Percentiles rank a stretch among this genome's conserved stretches.
Evolutionary conservation across 2,113 vertebrate species (phyloP).

Genomic region (Agelaius tricolor): DNA sequence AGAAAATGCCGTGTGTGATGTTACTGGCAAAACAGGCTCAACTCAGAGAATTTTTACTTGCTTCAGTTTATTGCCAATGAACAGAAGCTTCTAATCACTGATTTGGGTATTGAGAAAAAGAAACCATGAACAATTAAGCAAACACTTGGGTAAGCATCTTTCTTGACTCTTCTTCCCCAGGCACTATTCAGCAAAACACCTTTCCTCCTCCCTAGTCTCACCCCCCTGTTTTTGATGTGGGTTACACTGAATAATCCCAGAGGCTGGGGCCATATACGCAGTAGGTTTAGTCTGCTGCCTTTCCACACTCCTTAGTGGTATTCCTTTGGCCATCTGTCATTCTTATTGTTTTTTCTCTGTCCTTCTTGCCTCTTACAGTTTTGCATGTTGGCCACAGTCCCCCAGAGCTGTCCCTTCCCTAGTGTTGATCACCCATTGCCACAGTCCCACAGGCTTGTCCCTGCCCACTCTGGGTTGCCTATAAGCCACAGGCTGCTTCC

Average conservation of each 20-base stretch:
- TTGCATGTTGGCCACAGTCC: neutral
- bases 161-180: neutral
- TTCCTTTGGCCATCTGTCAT: neutral
- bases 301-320: neutral
- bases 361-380: neutral
- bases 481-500: neutral
- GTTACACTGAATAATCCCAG: neutral
- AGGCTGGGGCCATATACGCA: fast-evolving
- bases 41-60: neutral
- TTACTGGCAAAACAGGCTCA: neutral
- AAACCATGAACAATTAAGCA: neutral
- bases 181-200: neutral
- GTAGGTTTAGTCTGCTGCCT: neutral
- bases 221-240: neutral
- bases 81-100: neutral
- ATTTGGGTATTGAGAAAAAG: neutral
- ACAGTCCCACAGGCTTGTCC: neutral
- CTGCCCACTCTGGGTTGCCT: neutral
- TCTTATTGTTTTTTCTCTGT: neutral
- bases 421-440: neutral
- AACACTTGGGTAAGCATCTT: neutral
- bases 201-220: neutral
- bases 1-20: neutral
- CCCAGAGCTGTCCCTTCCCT: neutral
- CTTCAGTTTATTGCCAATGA: neutral